phyloP scores from a whole-genome alignment of 2,888 invertebrate species.

The Lumbricus terrestris region DNA sequence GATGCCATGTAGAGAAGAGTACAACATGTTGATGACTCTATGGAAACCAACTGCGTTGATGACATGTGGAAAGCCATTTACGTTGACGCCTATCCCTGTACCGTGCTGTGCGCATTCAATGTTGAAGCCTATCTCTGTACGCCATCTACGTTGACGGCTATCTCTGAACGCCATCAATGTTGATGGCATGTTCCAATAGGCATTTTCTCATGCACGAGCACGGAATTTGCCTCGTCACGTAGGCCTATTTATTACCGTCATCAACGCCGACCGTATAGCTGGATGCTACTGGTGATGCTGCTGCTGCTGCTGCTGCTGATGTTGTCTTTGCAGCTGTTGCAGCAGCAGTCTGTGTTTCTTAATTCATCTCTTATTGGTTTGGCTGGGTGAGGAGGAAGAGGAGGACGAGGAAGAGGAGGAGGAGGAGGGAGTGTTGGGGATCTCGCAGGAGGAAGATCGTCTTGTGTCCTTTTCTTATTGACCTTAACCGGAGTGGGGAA shows the following conservation, averaged over 20 bases:
- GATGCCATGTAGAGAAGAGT: too few relatives aligned
- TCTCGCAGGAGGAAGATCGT: neutral
- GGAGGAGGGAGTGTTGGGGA: neutral
- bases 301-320: neutral
- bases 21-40: neutral
- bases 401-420: neutral
- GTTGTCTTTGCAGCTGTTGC: neutral
- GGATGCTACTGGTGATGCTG: neutral
- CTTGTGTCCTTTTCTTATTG: neutral
- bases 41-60: neutral
- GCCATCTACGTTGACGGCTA: neutral
- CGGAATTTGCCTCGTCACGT: neutral
- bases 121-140: too few relatives aligned
- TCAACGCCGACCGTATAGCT: neutral
- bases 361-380: neutral
- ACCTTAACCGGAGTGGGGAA: neutral
- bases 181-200: neutral
- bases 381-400: neutral
- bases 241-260: too few relatives aligned
- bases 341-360: neutral
- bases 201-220: neutral
- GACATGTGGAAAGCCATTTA: neutral
- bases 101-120: too few relatives aligned
- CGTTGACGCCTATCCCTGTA: neutral
- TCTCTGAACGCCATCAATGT: neutral